phyloP scores from a whole-genome alignment of 2,797 vertebrate genomes.

The Heteromormyrus szaboi region DNA sequence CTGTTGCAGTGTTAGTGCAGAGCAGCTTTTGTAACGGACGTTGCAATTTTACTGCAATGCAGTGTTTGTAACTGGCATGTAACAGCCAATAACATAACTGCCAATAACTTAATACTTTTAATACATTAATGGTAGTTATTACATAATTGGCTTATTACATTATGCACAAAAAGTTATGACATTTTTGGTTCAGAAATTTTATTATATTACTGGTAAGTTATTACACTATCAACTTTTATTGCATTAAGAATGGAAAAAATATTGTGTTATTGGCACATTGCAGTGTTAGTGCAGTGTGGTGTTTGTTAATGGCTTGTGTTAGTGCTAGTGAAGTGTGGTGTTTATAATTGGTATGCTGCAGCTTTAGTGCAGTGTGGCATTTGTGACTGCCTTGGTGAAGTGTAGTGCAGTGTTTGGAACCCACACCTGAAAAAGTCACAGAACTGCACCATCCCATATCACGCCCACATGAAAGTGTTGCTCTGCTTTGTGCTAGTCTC shows the following conservation, averaged over 20 bases:
- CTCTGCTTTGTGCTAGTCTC: background rate
- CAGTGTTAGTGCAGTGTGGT: background rate
- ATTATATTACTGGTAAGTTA: background rate
- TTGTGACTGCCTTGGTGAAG: background rate
- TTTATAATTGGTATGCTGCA: background rate
- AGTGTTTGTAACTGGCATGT: background rate
- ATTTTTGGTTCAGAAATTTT: background rate
- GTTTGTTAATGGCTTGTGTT: background rate
- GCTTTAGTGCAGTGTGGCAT: background rate
- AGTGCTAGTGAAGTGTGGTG: background rate
- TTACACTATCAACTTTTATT: background rate
- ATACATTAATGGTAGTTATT: background rate
- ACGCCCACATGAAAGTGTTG: background rate
- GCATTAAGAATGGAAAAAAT: background rate
- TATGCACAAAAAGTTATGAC: background rate
- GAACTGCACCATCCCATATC: background rate
- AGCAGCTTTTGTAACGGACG: background rate
- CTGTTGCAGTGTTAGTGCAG: background rate
- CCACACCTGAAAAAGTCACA: background rate
- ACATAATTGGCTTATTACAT: background rate
- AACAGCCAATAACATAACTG: background rate
- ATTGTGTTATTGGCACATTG: background rate
- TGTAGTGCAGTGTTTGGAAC: background rate
- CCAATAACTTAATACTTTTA: background rate
- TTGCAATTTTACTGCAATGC: background rate